These are phyloP conservation scores for Paedocypris sp. DNA, from an alignment of 2,113 vertebrate species.

Conservation along the genomic window DNA sequence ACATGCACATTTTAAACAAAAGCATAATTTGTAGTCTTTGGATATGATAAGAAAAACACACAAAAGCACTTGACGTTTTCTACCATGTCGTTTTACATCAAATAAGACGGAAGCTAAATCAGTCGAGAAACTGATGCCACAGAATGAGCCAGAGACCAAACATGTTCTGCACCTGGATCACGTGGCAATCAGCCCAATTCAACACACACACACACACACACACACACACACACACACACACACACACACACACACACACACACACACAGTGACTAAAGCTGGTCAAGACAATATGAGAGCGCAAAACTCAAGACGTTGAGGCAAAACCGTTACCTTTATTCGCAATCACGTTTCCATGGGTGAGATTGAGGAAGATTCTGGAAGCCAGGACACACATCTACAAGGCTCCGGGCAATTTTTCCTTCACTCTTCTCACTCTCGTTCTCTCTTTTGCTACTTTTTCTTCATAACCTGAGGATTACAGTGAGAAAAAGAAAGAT, in stretches of 20 bases:
- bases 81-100: constrained; percentile 2
- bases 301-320: no score
- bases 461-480: constrained; percentile 30
- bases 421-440: neutral
- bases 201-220: constrained; percentile 25
- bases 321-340: constrained; percentile 11
- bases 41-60: no score
- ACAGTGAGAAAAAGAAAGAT: constrained; percentile 12
- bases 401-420: neutral
- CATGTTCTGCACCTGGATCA: constrained; percentile 32
- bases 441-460: neutral
- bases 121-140: neutral
- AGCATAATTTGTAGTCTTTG: no score
- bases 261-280: neutral
- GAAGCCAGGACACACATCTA: neutral
- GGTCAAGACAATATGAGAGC: constrained; percentile 34
- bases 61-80: no score
- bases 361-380: neutral
- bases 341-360: neutral
- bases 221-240: constrained; percentile 20
- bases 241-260: constrained; percentile 15
- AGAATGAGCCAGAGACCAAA: constrained; percentile 34
- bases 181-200: constrained; percentile 30
- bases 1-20: no score
- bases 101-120: constrained; percentile 9